Conservation (phyloP, 2,113 vertebrate species). For the Sinocyclocheilus maitianheensis region DNA sequence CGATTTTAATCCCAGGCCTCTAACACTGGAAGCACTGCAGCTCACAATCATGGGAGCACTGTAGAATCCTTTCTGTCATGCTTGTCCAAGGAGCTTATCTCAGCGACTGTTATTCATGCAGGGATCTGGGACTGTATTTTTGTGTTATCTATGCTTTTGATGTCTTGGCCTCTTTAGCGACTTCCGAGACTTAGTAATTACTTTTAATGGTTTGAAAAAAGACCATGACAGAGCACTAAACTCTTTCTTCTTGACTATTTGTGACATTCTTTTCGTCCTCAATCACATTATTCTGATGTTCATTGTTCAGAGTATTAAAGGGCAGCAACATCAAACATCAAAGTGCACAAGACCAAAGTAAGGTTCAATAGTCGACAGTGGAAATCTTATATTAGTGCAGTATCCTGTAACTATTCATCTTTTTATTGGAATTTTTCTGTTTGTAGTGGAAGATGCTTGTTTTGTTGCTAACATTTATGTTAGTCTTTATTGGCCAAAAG, state of each 20-base stretch:
- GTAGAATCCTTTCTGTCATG: slow-evolving; percentile 39
- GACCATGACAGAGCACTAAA: neutral
- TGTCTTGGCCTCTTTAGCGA: slow-evolving; percentile 35
- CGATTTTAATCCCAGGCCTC: slow-evolving; percentile 32
- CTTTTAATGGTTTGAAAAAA: slow-evolving; percentile 40
- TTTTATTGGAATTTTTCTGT: neutral
- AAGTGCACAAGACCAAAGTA: too few relatives aligned
- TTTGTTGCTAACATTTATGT: neutral
- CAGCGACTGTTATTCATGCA: slow-evolving; percentile 35
- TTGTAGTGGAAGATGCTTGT: neutral
- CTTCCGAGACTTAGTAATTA: slow-evolving; percentile 41
- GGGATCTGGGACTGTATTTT: slow-evolving; percentile 42
- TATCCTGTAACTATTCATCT: too few relatives aligned
- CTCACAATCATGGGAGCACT: slow-evolving; percentile 19
- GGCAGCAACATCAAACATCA: neutral
- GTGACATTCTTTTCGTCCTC: neutral
- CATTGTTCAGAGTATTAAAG: neutral
- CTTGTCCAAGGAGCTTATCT: slow-evolving; percentile 40
- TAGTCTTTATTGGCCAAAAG: neutral
- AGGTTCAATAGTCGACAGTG: neutral
- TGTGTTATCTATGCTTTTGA: slow-evolving; percentile 42
- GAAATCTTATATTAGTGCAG: neutral
- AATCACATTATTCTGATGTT: neutral
- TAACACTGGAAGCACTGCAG: slow-evolving; percentile 25
- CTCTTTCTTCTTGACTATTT: slow-evolving; percentile 22